Percentiles rank a stretch among this genome's conserved stretches.
Evolutionary conservation across 1,140 invertebrate species (phyloP).

Genomic region (Myzus persicae): DNA sequence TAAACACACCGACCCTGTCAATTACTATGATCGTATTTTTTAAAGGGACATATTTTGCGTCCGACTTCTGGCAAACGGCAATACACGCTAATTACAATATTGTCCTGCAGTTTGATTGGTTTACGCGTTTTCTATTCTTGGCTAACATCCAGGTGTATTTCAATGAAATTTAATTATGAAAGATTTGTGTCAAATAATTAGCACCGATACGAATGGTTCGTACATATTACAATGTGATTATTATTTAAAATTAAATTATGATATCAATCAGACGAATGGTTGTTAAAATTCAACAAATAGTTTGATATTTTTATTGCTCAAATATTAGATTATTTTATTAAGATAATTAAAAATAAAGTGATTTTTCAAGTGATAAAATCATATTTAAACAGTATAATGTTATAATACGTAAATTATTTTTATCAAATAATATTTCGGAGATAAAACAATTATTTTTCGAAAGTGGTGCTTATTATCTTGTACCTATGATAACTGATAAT

Average conservation of each 20-base stretch:
- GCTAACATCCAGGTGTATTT: not conserved
- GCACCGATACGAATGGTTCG: not conserved
- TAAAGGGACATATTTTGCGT: not conserved
- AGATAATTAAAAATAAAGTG: too few relatives aligned
- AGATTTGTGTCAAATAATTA: constrained; percentile 10
- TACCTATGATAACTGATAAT: not conserved
- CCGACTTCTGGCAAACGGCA: not conserved
- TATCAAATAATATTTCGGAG: not conserved
- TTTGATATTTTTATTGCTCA: too few relatives aligned
- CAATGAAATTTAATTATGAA: constrained; percentile 5
- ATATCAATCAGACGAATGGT: not conserved
- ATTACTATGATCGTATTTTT: not conserved
- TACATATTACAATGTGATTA: not conserved
- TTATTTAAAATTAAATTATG: too few relatives aligned
- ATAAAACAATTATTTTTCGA: not conserved
- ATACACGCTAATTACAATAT: not conserved
- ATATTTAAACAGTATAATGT: not conserved
- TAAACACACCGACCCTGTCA: not conserved
- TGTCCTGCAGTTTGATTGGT: not conserved
- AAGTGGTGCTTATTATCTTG: not conserved
- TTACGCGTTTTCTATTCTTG: not conserved
- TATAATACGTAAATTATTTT: not conserved
- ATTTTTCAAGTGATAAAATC: not conserved
- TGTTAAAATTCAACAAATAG: not conserved
- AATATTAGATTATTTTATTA: too few relatives aligned